These are phyloP conservation scores for Thecophora atra DNA, from an alignment of 2,888 invertebrate species.

Conservation along the genomic window DNA sequence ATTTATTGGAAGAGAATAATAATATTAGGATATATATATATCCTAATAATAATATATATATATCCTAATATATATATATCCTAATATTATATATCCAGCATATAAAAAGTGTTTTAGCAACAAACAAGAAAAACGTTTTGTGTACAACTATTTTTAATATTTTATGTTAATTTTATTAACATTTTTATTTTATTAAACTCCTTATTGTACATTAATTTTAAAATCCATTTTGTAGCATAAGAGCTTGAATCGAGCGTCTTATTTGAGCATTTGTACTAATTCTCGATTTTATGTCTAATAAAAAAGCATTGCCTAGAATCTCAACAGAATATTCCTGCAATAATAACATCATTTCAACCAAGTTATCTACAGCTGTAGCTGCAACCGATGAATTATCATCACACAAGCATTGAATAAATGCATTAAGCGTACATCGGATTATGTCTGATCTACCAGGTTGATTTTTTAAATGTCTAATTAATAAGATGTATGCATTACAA, in stretches of 20 bases:
- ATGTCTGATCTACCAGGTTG: constrained; percentile 70
- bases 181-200: not conserved
- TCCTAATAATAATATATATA: no score
- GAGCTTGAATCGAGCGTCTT: constrained; percentile 79
- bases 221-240: constrained; percentile 86
- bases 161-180: no score
- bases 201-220: constrained; percentile 57
- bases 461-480: constrained; percentile 77
- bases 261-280: constrained; percentile 81
- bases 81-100: no score
- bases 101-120: no score
- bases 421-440: constrained; percentile 75
- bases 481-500: constrained; percentile 75
- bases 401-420: constrained; percentile 83
- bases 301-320: constrained; percentile 83
- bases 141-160: no score
- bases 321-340: constrained; percentile 86
- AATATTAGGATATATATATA: no score
- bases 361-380: constrained; percentile 79
- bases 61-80: no score
- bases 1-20: no score
- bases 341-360: constrained; percentile 84
- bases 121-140: no score
- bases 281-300: constrained; percentile 81
- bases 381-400: constrained; percentile 82